Percentiles rank a stretch among this genome's conserved stretches.
These are phyloP conservation scores for Listronotus oregonensis DNA, from an alignment of 1,140 invertebrate species.

Conservation along the genomic window DNA sequence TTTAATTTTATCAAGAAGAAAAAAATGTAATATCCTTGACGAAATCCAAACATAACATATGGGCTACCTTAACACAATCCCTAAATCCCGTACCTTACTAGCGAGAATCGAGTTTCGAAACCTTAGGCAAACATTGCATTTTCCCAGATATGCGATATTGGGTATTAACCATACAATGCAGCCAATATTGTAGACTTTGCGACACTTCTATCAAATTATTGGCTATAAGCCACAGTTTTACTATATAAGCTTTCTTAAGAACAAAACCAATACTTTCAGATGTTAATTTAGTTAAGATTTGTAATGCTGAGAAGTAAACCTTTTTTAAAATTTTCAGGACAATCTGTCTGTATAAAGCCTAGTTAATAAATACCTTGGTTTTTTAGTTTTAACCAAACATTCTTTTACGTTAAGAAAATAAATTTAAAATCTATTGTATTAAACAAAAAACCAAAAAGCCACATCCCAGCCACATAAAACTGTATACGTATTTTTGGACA, in stretches of 20 bases:
- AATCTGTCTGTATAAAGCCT: no score
- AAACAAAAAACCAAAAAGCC: no score
- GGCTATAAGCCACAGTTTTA: constrained; percentile 8
- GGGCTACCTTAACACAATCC: constrained; percentile 22
- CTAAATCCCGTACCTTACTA: constrained; percentile 11
- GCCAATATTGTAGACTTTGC: constrained; percentile 26
- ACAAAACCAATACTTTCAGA: no score
- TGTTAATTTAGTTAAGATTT: no score
- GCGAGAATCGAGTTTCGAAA: constrained; percentile 30
- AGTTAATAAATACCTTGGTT: no score
- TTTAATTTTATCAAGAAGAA: neutral
- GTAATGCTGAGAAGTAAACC: no score
- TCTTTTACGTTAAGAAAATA: no score
- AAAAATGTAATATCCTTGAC: constrained; percentile 1
- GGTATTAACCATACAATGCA: constrained; percentile 27
- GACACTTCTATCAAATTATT: constrained; percentile 26
- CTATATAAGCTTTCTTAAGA: neutral
- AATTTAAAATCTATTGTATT: no score
- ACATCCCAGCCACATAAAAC: no score
- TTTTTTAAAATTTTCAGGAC: no score
- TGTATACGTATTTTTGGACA: no score
- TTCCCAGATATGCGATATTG: constrained; percentile 23
- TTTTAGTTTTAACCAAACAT: no score
- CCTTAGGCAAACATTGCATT: constrained; percentile 31
- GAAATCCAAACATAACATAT: constrained; percentile 20